Base-by-base conservation (phyloP, 2,113 vertebrate genomes). In the Ranitomeya imitator region DNA sequence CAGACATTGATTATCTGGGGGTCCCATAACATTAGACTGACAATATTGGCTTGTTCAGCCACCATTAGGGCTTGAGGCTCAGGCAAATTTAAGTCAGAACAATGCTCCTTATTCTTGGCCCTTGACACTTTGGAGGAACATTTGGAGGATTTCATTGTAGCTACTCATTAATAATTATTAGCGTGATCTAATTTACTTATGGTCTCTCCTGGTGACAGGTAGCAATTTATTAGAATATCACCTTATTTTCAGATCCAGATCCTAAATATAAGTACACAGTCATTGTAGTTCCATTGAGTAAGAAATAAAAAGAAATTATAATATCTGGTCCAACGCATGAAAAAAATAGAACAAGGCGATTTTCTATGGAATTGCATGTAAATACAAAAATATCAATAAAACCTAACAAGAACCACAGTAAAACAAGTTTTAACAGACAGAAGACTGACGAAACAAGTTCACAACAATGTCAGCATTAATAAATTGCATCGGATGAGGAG, bases 351-450 rank as follows among this genome's bases (percentile, higher is more conserved):
- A 81, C 11, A 60, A 60, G 26, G 6, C 31, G 45, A 12, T 51
- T 74, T 74, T 76, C 37, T 52, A 21, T 76, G 73, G 73, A 21
- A 76, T 21, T 76, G 23, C 0, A 21, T 51, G 13, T 74, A 45
- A 60, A 59, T 60, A 59, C 26, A 61, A 61, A 37, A 31, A 26
- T 7, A 83, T 5, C 31, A 65, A 51, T 83, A 51, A 65, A 63
- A 83, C 4, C 10, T 23, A 13, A 18, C 2, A 69, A 26, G n/a
- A 71, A 55, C 37, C 71, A 10, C 12, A 84, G n/a, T 65, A 23
- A 84, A 84, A 84, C 82, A 71, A 71, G 82, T 84, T 69, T 69
- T 16, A 84, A 84, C 63, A 71, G 67, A 71, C 7, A 16, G 51
- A 71, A 10, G 51, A 19, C 63, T 69, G 45, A 84, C 69, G 54